Evolutionary conservation across 2,113 vertebrate genomes (phyloP).

Genomic region (Platysternon megacephalum): DNA sequence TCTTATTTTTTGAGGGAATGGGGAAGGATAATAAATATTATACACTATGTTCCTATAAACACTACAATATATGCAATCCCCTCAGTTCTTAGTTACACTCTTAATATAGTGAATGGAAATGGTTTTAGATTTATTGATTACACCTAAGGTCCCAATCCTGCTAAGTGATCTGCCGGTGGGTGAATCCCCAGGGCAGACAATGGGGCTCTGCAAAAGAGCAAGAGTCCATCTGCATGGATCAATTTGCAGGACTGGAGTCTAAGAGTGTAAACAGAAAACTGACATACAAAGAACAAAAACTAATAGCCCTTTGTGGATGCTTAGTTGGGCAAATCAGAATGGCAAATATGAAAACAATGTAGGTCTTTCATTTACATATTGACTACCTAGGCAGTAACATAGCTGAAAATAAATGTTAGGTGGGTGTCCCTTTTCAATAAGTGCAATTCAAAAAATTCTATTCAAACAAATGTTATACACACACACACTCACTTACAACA

Average conservation of each 20-base stretch:
- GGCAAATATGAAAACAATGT: neutral
- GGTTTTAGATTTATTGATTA: neutral
- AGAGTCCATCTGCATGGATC: fast-evolving
- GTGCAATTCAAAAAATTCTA: neutral
- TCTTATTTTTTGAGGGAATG: neutral
- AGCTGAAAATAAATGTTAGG: neutral
- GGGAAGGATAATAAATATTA: neutral
- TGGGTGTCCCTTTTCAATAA: neutral
- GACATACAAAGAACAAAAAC: neutral
- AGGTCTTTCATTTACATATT: neutral
- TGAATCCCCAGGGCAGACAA: neutral
- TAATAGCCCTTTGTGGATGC: neutral
- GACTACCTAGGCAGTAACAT: neutral
- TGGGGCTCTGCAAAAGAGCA: neutral
- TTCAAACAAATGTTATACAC: neutral
- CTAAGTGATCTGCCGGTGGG: fast-evolving
- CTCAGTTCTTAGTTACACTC: neutral
- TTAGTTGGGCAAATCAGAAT: neutral
- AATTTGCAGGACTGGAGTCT: neutral
- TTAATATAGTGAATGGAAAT: fast-evolving
- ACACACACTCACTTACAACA: neutral
- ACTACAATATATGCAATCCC: fast-evolving
- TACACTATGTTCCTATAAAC: fast-evolving
- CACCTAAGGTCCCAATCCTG: neutral
- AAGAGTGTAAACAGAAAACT: neutral